These are phyloP conservation scores for Drosophila quinaria DNA, from an alignment of 2,888 invertebrate species.

Conservation along the genomic window DNA sequence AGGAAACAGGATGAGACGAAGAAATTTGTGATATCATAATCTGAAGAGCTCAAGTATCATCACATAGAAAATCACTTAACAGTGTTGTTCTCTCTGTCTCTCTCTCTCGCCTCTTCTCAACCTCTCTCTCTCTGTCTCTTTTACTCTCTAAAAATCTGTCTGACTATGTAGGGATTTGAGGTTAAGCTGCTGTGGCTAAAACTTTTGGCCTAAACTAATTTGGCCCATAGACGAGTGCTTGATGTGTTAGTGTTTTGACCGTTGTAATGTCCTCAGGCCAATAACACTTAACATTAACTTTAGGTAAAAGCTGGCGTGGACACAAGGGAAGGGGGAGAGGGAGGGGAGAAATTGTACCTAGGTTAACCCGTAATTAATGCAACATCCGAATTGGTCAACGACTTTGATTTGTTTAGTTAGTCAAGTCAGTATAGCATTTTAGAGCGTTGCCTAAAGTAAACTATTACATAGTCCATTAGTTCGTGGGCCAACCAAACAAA, in stretches of 20 bases:
- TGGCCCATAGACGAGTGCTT: constrained; percentile 67
- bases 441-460: constrained; percentile 35
- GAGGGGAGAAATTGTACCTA: background rate
- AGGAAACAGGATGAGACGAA: constrained; percentile 10
- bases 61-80: constrained; percentile 82
- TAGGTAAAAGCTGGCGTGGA: constrained; percentile 27
- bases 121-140: background rate
- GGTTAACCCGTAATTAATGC: constrained; percentile 63
- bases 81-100: constrained; percentile 50
- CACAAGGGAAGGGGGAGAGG: background rate
- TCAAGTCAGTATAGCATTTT: constrained; percentile 23
- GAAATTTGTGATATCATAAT: constrained; percentile 77
- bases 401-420: constrained; percentile 38
- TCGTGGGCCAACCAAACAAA: constrained; percentile 35
- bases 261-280: constrained; percentile 59
- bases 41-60: constrained; percentile 79
- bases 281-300: constrained; percentile 69
- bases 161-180: constrained; percentile 64
- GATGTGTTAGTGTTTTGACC: constrained; percentile 61
- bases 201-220: constrained; percentile 81
- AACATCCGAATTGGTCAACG: constrained; percentile 15
- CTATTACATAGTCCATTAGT: constrained; percentile 79
- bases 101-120: background rate
- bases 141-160: constrained; percentile 25
- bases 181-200: constrained; percentile 80